A percentile compares a stretch with the other conserved stretches of the same genome.
Conservation (phyloP, 2,888 invertebrate genomes). For the Dimorphilus gyrociliatus region DNA sequence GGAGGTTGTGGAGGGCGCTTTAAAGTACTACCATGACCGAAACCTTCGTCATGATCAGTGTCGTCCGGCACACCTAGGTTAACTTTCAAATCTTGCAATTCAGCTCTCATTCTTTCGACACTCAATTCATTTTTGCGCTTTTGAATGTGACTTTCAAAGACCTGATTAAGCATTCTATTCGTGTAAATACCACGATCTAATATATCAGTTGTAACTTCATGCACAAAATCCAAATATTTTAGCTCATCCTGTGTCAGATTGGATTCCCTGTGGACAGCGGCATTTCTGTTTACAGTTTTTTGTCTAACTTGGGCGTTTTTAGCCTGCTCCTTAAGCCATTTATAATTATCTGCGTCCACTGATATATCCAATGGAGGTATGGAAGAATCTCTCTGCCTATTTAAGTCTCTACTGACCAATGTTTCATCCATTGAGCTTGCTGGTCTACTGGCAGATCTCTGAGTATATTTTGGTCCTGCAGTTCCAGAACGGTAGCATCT, state of each 20-base stretch:
- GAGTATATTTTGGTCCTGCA: too few relatives aligned
- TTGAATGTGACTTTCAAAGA: conserved; percentile 29
- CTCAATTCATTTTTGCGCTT: conserved; percentile 23
- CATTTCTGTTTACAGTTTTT: conserved; percentile 7
- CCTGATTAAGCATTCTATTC: conserved; percentile 28
- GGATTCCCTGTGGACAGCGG: conserved; percentile 3
- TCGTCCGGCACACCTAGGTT: too few relatives aligned
- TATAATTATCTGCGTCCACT: conserved; percentile 29
- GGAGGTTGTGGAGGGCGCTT: too few relatives aligned
- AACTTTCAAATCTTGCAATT: background rate
- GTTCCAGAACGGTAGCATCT: too few relatives aligned
- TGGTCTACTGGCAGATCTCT: too few relatives aligned
- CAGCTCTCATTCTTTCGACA: conserved; percentile 23
- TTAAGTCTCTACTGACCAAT: conserved; percentile 25
- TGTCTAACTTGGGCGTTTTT: conserved; percentile 15
- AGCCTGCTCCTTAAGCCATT: conserved; percentile 29
- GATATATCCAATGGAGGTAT: conserved; percentile 32
- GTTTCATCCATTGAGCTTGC: conserved; percentile 23
- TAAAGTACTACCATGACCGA: too few relatives aligned
- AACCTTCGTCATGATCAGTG: too few relatives aligned
- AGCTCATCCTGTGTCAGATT: conserved; percentile 28
- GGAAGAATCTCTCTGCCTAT: conserved; percentile 8
- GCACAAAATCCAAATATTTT: conserved; percentile 29
- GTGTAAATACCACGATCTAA: conserved; percentile 32
- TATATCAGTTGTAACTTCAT: conserved; percentile 32